Base-by-base conservation (phyloP, 2,888 invertebrate species). In the Deilephila elpenor region DNA sequence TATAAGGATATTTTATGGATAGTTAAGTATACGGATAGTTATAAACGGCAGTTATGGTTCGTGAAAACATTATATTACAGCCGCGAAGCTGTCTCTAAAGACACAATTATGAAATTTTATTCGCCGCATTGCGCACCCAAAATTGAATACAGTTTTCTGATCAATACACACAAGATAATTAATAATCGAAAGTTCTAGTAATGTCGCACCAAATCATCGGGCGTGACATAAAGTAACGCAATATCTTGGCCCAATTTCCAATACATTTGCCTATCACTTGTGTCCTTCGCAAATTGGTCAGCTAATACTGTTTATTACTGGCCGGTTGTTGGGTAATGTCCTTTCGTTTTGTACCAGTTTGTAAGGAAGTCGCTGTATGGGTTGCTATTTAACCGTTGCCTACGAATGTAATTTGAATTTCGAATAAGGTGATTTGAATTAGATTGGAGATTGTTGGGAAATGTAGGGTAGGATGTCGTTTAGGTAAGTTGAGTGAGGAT, bases 211-310 rank as follows among this genome's bases (percentile, higher is more conserved):
- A 67, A 67, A 67, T 67, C 67, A 25, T 67, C 51, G 44, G 20
- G 67, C 67, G 51, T 67, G 67, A 67, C 67, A 67, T 44, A 51
- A 67, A 25, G 51, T 67, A 67, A 25, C 25, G 67, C 67, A 67
- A 67, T 51, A 67, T 51, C 67, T 51, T 67, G 67, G 44, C 67
- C 67, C 67, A 44, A 25, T 67, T 51, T 51, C 44, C 67, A 67
- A 51, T 67, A 51, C 51, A 51, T 67, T 67, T 67, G 67, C 67
- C 67, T 67, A 67, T 67, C 67, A 67, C 67, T 67, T 67, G 67
- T 67, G 67, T 67, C 67, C 67, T 67, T 67, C 67, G 67, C n/a
- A 25, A 67, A 51, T 67, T 25, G 67, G 67, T 51, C 51, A 25
- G 25, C 17, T 67, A 67, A 67, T 67, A 67, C 44, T 67, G 25